These are phyloP conservation scores for Pachydiplax longipennis DNA, from an alignment of 2,888 invertebrate species.

Conservation along the genomic window DNA sequence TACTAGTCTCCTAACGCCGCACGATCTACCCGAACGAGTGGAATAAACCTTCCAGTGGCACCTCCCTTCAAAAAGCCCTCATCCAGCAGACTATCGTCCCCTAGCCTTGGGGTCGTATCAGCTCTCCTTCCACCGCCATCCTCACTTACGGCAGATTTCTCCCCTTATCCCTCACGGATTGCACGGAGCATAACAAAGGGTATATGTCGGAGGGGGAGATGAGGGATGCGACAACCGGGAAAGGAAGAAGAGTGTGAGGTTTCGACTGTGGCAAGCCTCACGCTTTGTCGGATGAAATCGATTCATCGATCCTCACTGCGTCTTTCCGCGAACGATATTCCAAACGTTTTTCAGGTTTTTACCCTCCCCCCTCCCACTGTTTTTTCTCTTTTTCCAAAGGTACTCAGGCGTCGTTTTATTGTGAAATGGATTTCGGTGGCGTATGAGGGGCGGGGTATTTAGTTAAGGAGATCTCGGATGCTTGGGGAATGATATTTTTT, in stretches of 20 bases:
- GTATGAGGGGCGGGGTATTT: neutral
- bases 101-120: neutral
- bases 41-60: neutral
- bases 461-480: neutral
- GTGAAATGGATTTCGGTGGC: neutral
- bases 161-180: neutral
- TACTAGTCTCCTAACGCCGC: neutral
- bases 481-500: neutral
- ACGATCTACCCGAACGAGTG: neutral
- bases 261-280: constrained; percentile 23
- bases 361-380: neutral
- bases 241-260: constrained; percentile 22
- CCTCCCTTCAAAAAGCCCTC: neutral
- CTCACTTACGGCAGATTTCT: neutral
- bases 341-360: neutral
- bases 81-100: neutral
- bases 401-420: neutral
- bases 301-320: constrained; percentile 27
- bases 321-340: constrained; percentile 32
- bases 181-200: constrained; percentile 22
- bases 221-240: neutral
- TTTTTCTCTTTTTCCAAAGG: neutral
- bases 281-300: constrained; percentile 40
- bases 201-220: neutral
- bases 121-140: neutral